These are phyloP conservation scores for Pimephales promelas DNA, from an alignment of 2,113 vertebrate genomes.

Conservation along the genomic window DNA sequence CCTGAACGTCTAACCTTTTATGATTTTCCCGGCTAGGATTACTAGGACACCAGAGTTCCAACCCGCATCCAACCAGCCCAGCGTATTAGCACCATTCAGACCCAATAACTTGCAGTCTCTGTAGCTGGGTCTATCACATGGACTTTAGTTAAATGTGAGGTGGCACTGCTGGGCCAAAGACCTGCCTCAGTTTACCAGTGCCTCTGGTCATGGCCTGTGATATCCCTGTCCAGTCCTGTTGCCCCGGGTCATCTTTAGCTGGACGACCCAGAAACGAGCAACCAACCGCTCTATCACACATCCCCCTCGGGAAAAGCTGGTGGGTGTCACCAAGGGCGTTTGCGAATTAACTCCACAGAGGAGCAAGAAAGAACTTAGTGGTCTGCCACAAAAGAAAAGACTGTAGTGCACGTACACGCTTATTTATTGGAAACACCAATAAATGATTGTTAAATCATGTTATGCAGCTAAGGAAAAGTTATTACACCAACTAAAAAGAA, in stretches of 20 bases:
- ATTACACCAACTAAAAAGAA: not conserved
- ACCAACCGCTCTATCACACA: conserved; percentile 29
- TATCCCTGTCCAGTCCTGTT: conserved; percentile 59
- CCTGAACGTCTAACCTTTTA: conserved; percentile 73
- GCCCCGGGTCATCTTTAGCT: conserved; percentile 60
- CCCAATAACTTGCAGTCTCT: conserved; percentile 63
- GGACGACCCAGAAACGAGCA: conserved; percentile 57
- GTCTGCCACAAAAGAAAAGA: not conserved
- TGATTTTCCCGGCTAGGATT: conserved; percentile 75
- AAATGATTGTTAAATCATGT: too few species aligned
- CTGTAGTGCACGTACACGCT: not conserved
- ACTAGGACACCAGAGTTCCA: conserved; percentile 78
- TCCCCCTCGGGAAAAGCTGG: conserved; percentile 47
- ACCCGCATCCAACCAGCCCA: conserved; percentile 72
- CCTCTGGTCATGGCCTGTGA: conserved; percentile 62
- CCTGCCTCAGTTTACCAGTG: conserved; percentile 74
- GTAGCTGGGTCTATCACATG: conserved; percentile 63
- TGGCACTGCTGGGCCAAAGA: conserved; percentile 72
- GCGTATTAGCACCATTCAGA: conserved; percentile 71
- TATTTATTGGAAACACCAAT: not conserved
- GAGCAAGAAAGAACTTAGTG: not conserved
- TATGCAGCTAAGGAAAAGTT: too few species aligned
- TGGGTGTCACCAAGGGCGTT: conserved; percentile 35
- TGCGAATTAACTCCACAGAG: not conserved
- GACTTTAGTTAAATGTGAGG: conserved; percentile 70